Percentiles rank a stretch among this genome's conserved stretches.
phyloP scores from a whole-genome alignment of 2,797 vertebrate species.

The Gadopsis marmoratus region DNA sequence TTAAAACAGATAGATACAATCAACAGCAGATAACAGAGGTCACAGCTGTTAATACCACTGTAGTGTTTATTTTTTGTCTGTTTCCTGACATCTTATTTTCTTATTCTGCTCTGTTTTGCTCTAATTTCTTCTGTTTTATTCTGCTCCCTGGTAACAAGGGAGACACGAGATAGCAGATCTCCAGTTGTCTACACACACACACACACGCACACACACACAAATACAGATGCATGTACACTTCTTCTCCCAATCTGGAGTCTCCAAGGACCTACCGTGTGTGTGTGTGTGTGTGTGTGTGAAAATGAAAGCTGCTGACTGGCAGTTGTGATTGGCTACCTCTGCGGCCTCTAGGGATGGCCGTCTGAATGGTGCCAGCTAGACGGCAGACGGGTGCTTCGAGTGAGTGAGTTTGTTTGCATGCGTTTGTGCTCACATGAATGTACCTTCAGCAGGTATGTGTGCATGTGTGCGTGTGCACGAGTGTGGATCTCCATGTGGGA shows the following conservation, averaged over 20 bases:
- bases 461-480: conserved; percentile 25
- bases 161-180: conserved; percentile 29
- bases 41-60: conserved; percentile 3
- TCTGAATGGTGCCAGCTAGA: conserved; percentile 77
- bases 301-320: conserved; percentile 75
- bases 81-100: not conserved
- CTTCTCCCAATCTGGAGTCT: conserved; percentile 34
- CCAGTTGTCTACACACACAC: conserved; percentile 16
- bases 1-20: not conserved
- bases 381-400: conserved; percentile 66
- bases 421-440: conserved; percentile 27
- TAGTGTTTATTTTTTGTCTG: not conserved
- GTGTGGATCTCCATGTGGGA: conserved; percentile 10
- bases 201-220: no score
- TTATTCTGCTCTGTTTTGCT: not conserved
- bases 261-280: conserved; percentile 32
- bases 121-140: conserved; percentile 31
- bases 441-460: conserved; percentile 55
- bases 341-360: conserved; percentile 69
- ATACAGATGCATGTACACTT: conserved; percentile 14
- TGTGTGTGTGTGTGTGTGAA: conserved; percentile 55
- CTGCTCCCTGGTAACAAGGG: not conserved
- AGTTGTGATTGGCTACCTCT: conserved; percentile 69
- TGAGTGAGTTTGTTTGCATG: conserved; percentile 18
- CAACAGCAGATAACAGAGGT: not conserved